phyloP scores from a whole-genome alignment of 2,113 vertebrate genomes.

The Dasypus novemcinctus region DNA sequence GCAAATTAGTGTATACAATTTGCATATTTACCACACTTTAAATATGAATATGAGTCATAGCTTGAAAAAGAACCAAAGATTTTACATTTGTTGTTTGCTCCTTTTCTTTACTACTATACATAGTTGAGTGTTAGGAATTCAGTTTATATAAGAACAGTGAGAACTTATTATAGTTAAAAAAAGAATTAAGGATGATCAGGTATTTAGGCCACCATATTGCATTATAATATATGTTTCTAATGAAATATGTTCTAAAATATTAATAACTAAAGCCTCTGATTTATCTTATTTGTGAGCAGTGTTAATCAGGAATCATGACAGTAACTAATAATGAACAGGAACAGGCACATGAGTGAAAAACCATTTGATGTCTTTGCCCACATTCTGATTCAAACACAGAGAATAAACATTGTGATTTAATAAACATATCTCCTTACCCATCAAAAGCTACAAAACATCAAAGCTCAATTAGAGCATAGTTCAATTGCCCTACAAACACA shows the following conservation, averaged over 20 bases:
- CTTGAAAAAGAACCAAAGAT: rapidly evolving
- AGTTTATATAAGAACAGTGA: background rate
- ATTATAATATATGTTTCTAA: background rate
- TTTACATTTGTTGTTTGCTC: background rate
- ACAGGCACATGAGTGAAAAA: background rate
- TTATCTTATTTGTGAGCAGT: background rate
- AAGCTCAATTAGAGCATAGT: background rate
- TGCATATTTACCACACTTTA: background rate
- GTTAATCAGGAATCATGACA: background rate
- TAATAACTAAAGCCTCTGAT: background rate
- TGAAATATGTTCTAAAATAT: background rate
- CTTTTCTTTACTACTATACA: background rate
- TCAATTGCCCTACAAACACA: background rate
- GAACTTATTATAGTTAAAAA: background rate
- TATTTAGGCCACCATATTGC: background rate
- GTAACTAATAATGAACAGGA: background rate
- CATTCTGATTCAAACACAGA: background rate
- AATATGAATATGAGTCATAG: background rate
- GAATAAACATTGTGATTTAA: background rate
- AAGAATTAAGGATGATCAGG: background rate
- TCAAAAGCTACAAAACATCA: no score
- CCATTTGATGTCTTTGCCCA: background rate
- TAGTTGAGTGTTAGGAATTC: background rate
- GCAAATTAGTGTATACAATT: background rate
- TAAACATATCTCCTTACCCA: background rate